These are phyloP conservation scores for Myotis myotis DNA, from an alignment of 2,797 vertebrate species.

Conservation along the genomic window DNA sequence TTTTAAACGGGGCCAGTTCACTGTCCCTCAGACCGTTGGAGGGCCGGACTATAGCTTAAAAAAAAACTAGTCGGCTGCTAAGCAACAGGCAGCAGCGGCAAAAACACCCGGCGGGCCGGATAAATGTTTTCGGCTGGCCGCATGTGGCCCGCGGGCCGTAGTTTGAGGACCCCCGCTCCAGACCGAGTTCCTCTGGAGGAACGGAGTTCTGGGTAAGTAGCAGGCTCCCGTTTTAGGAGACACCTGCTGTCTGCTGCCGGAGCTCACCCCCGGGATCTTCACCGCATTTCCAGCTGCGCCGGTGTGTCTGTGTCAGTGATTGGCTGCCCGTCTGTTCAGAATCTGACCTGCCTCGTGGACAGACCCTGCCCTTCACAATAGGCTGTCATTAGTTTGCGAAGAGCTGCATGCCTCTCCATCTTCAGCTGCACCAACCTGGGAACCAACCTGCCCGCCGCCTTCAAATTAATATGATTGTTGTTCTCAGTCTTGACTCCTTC, in stretches of 20 bases:
- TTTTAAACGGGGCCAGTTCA: too few relatives aligned
- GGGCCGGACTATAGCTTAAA: too few relatives aligned
- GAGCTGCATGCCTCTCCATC: too few relatives aligned
- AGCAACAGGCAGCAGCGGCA: too few relatives aligned
- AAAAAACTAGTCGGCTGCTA: too few relatives aligned
- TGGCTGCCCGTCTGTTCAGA: background rate
- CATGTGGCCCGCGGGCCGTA: too few relatives aligned
- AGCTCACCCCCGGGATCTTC: background rate
- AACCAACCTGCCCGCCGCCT: background rate
- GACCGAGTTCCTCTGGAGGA: too few relatives aligned
- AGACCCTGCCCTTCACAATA: background rate
- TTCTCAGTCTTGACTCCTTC: background rate
- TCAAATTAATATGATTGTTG: background rate
- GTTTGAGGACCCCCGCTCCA: too few relatives aligned
- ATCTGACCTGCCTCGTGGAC: background rate
- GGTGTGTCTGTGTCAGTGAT: background rate
- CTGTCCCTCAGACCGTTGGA: too few relatives aligned
- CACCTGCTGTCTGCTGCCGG: too few relatives aligned
- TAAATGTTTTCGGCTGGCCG: too few relatives aligned
- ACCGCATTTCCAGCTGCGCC: background rate
- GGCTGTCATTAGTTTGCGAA: background rate
- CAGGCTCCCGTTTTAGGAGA: background rate
- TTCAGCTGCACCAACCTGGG: background rate
- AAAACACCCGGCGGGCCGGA: too few relatives aligned
- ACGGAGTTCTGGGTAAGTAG: background rate